A percentile compares a stretch with the other conserved stretches of the same genome.
Evolutionary conservation across 2,888 invertebrate genomes (phyloP).

Genomic region (Bombylius major): DNA sequence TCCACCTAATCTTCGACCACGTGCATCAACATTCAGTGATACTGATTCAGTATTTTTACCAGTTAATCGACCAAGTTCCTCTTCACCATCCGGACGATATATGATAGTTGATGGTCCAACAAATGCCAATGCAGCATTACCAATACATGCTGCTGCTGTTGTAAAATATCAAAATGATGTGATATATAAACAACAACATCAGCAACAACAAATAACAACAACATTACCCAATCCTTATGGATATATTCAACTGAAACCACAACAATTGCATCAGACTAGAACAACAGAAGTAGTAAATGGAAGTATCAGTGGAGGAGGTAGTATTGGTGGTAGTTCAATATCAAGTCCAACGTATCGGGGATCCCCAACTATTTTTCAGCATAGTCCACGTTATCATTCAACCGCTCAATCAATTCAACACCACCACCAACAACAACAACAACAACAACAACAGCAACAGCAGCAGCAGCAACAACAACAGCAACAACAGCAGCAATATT

Average conservation of each 20-base stretch:
- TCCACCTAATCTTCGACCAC: slow-evolving; percentile 1
- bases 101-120: slow-evolving; percentile 30
- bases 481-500: neutral
- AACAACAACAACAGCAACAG: neutral
- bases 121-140: slow-evolving; percentile 24
- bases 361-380: slow-evolving; percentile 23
- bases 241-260: slow-evolving; percentile 19
- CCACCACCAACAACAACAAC: neutral
- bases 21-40: slow-evolving; percentile 17
- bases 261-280: slow-evolving; percentile 14
- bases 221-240: slow-evolving; percentile 21
- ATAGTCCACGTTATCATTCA: slow-evolving; percentile 16
- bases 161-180: slow-evolving; percentile 19
- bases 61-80: slow-evolving; percentile 13
- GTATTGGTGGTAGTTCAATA: slow-evolving; percentile 20
- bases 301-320: slow-evolving; percentile 30
- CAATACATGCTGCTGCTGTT: slow-evolving; percentile 19
- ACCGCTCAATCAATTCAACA: neutral
- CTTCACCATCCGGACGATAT: slow-evolving; percentile 23
- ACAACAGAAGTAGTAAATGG: slow-evolving; percentile 23
- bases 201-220: neutral
- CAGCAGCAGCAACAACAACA: neutral
- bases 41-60: slow-evolving; percentile 18
- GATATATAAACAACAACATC: neutral
- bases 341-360: slow-evolving; percentile 31